phyloP scores from a whole-genome alignment of 2,888 invertebrate genomes.

The Monopis laevigella region DNA sequence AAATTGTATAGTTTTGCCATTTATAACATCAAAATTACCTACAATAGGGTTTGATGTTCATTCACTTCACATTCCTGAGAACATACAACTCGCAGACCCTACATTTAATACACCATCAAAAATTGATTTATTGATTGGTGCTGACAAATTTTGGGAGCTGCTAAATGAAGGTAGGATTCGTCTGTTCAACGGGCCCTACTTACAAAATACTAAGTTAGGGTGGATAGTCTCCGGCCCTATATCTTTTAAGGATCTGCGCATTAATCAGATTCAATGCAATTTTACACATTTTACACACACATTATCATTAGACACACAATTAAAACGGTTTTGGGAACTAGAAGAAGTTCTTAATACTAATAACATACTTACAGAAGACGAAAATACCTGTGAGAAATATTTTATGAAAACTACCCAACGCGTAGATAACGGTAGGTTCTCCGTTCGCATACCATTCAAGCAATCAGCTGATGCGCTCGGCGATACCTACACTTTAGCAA shows the following conservation, averaged over 20 bases:
- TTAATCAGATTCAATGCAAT: slow-evolving; percentile 16
- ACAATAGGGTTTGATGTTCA: background rate
- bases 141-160: slow-evolving; percentile 20
- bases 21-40: slow-evolving; percentile 5
- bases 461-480: slow-evolving; percentile 18
- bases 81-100: slow-evolving; percentile 18
- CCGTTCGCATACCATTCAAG: slow-evolving; percentile 18
- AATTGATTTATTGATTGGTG: slow-evolving; percentile 20
- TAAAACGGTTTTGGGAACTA: slow-evolving; percentile 19
- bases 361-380: slow-evolving; percentile 4
- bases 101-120: slow-evolving; percentile 15
- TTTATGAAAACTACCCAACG: slow-evolving; percentile 18
- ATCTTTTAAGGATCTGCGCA: slow-evolving; percentile 3
- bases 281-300: too few species aligned
- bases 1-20: slow-evolving; percentile 17
- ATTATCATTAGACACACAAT: slow-evolving; percentile 13
- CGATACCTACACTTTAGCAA: slow-evolving; percentile 16
- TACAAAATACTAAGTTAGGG: slow-evolving; percentile 19
- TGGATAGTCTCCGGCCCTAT: slow-evolving; percentile 19
- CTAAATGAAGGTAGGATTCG: slow-evolving; percentile 17
- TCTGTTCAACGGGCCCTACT: slow-evolving; percentile 17
- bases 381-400: slow-evolving; percentile 17
- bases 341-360: slow-evolving; percentile 16
- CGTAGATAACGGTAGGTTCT: slow-evolving; percentile 18
- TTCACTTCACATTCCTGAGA: background rate